A percentile compares a stretch with the other conserved stretches of the same genome.
Conservation (phyloP, 2,113 vertebrate genomes). For the Halcyon malimbica region DNA sequence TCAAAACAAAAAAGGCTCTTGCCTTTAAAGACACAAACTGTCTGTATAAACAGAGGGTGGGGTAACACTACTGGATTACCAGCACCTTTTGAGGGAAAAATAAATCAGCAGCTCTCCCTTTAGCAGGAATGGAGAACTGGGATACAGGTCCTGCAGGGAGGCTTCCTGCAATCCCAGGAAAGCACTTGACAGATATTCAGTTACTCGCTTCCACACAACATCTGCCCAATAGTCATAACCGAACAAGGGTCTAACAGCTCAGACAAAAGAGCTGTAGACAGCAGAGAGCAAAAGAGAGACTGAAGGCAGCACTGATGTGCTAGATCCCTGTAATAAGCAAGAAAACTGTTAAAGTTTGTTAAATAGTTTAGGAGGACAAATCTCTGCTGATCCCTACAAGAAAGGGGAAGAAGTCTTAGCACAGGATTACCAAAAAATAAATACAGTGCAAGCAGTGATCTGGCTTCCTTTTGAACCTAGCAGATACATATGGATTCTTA, state of each 20-base stretch:
- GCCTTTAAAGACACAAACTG: constrained; percentile 46
- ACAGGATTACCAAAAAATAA: constrained; percentile 46
- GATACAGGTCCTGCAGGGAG: neutral
- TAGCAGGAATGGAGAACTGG: neutral
- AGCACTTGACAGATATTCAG: neutral
- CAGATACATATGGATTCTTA: constrained; percentile 34
- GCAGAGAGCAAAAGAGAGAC: neutral
- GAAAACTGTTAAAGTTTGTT: neutral
- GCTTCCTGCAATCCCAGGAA: neutral
- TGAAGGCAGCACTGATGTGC: neutral
- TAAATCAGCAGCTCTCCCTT: neutral
- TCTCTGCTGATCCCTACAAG: constrained; percentile 9
- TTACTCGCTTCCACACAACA: neutral
- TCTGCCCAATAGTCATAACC: neutral
- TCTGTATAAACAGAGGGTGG: constrained; percentile 36
- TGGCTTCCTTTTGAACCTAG: constrained; percentile 50
- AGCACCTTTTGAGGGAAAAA: constrained; percentile 17
- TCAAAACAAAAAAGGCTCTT: constrained; percentile 41
- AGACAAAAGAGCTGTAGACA: neutral
- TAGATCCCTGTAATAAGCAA: neutral
- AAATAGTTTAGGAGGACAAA: neutral
- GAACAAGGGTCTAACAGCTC: neutral
- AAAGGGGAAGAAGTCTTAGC: constrained; percentile 13
- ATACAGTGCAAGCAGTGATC: constrained; percentile 9
- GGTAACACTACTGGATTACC: neutral